Evolutionary conservation across 2,113 vertebrate species (phyloP), one percentile per base, ranked within the genome.

Genomic region (Cairina moschata): DNA sequence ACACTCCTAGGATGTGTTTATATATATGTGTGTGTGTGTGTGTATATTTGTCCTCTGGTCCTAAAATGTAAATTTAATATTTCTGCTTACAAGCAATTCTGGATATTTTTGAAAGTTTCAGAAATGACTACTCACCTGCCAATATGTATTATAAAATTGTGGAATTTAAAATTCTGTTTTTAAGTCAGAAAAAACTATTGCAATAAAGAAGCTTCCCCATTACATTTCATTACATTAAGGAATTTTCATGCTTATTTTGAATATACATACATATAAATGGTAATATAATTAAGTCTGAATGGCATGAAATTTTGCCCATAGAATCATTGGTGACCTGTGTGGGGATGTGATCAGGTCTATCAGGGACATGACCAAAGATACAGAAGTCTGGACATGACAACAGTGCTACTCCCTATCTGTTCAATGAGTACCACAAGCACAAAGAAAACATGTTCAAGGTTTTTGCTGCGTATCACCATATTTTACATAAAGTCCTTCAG

Each of bases 341-440:
- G 55, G 55, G 29, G 29, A 56, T 56, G 9, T 56, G 55, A 56
- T 56, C 10, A 56, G 55, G 8, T 56, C 29, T 31, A 31, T 17
- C 36, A 86, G 14, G 50, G 15, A 62, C 23, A 26, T 50, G 52
- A 31, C 7, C 3, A 85, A 40, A 71, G 75, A 58, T 34, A 66
- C 0, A 5, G 9, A 67, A 54, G 40, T n/a, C 36, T 3, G 1
- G 2, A 60, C 44, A 10, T 72, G n/a, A 13, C n/a, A 32, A 29
- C 0, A 0, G 7, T 63, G 46, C 1, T 11, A 31, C 10, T 71
- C 38, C 10, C 5, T 44, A 2, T 31, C 13, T 50, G 3, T 72
- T 82, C 23, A 17, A 5, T 26, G 17, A 44, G 22, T n/a, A 52
- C 22, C 6, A 52, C 3, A 52, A 77, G n/a, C 74, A 42, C 2